Base-by-base conservation (phyloP, 2,797 vertebrate species). In the Cottoperca gobio region DNA sequence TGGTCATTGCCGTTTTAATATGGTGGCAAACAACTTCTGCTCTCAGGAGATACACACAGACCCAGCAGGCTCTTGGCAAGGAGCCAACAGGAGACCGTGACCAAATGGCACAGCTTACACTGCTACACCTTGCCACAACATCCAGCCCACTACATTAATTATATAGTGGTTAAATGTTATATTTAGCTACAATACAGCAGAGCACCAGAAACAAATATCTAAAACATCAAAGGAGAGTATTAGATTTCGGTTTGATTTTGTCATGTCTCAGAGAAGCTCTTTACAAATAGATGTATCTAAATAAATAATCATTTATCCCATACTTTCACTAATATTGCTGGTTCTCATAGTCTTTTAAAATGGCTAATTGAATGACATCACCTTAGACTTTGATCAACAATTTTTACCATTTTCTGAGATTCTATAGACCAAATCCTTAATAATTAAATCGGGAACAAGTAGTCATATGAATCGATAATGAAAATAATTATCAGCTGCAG, bases 91-190 rank as follows among this genome's bases (percentile, higher is more conserved):
- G 16, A 33, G 48, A 54, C 61, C 57, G 65, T 12, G 33, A 76
- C 43, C 60, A 74, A 82, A 64, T 48, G 48, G 67, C 60, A 35
- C 28, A 73, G 72, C 53, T 78, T 50, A 62, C 39, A n/a, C 23
- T 39, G 45, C 19, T 19, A 23, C 16, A 63, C 46, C 26, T 71
- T 8, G 40, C 60, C 23, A 55, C 49, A 49, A 23, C 63, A 54
- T 52, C 42, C 16, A 37, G 6, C 45, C 19, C 23, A 58, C n/a
- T 2, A 19, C 59, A 39, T 65, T 39, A 37, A 77, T 70, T 45
- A 70, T 49, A 33, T 2, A 76, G 28, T 31, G 16, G 28, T 52
- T 31, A 52, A 28, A 57, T 53, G 16, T 33, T 70, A 69, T 61
- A 68, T 53, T 60, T 45, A 46, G 8, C n/a, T 10, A 46, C 17